A percentile compares a stretch with the other conserved stretches of the same genome.
phyloP scores from a whole-genome alignment of 2,113 vertebrate genomes.

The Apistogramma diplotaenia region DNA sequence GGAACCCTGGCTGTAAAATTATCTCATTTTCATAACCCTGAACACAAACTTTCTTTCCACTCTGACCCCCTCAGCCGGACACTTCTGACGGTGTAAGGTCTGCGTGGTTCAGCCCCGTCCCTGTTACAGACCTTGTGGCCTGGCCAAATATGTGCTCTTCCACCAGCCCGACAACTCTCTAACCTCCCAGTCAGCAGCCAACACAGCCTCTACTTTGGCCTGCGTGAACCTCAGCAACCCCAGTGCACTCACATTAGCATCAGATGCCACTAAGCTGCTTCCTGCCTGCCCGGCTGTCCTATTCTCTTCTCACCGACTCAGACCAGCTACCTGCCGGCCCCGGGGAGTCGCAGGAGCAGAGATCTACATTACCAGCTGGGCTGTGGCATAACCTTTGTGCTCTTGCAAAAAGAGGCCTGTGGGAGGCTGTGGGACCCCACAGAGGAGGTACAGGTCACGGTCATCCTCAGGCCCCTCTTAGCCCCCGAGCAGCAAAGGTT shows the following conservation, averaged over 20 bases:
- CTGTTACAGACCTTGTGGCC: neutral
- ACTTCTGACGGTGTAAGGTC: neutral
- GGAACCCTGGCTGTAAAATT: neutral
- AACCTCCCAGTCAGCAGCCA: neutral
- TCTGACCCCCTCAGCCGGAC: neutral
- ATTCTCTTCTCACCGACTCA: constrained; percentile 7
- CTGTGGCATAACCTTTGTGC: constrained; percentile 21
- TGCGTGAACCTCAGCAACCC: constrained; percentile 12
- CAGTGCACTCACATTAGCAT: constrained; percentile 26
- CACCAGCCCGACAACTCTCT: neutral
- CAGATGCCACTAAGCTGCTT: constrained; percentile 28
- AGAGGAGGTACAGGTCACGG: constrained; percentile 4
- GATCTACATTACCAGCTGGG: constrained; percentile 32
- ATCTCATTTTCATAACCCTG: neutral
- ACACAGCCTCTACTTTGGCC: constrained; percentile 21
- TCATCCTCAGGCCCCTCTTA: constrained; percentile 9
- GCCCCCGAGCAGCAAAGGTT: neutral
- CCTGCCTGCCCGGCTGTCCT: constrained; percentile 31
- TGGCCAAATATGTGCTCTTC: constrained; percentile 24
- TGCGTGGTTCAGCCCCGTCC: neutral
- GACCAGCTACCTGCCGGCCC: constrained; percentile 31
- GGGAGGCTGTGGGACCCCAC: neutral
- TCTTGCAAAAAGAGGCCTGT: constrained; percentile 21
- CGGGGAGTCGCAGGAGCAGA: constrained; percentile 12
- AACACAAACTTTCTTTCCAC: neutral